Evolutionary conservation across 2,888 invertebrate genomes (phyloP).

Genomic region (Callyntrura guangdongensis): DNA sequence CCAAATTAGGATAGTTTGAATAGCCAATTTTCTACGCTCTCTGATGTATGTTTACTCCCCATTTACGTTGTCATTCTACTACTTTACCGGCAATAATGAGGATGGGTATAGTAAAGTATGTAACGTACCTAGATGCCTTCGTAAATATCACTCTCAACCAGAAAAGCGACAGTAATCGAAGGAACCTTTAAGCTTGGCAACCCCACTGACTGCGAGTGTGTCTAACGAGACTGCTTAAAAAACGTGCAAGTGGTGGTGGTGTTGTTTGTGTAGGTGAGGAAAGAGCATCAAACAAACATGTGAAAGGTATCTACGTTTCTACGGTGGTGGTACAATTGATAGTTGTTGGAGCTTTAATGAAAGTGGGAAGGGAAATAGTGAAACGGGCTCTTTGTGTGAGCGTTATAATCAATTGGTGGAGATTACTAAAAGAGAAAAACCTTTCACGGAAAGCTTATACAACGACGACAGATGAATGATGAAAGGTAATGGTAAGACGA

Average conservation of each 20-base stretch:
- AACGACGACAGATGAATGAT: neutral
- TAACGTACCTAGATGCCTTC: neutral
- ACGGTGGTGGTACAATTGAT: neutral
- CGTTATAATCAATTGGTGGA: conserved; percentile 43
- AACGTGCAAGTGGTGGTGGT: conserved; percentile 14
- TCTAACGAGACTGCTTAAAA: neutral
- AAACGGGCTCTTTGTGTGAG: conserved; percentile 20
- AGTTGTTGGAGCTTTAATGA: conserved; percentile 9
- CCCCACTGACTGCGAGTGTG: neutral
- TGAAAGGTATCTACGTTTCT: neutral
- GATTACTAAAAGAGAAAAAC: conserved; percentile 18
- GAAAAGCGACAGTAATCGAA: conserved; percentile 11
- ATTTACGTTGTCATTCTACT: conserved; percentile 8
- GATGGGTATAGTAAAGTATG: neutral
- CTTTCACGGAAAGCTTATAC: neutral
- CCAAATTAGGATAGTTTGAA: conserved; percentile 73
- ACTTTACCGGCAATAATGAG: conserved; percentile 17
- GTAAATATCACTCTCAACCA: neutral
- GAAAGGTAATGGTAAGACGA: conserved; percentile 15
- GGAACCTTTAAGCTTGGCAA: neutral
- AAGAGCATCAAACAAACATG: conserved; percentile 20
- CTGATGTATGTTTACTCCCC: conserved; percentile 62
- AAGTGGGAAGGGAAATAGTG: conserved; percentile 8
- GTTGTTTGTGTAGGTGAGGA: neutral
- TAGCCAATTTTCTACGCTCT: conserved; percentile 67